Conservation (phyloP, 2,888 invertebrate genomes). For the Cataglyphis altisquamis region DNA sequence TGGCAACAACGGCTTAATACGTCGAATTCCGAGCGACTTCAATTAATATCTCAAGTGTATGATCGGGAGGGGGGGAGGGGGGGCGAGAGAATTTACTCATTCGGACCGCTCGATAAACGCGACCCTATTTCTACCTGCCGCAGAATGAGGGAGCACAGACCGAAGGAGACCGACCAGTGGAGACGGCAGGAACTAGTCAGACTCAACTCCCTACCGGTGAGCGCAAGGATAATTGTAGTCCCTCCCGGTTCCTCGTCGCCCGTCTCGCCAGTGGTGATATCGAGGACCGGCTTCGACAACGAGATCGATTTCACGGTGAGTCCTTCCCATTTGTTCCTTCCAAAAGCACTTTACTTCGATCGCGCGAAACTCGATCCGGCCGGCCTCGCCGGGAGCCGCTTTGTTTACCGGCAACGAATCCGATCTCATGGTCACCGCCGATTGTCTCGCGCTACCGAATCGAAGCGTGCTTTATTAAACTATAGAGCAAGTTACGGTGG, state of each 20-base stretch:
- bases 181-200: conserved; percentile 74
- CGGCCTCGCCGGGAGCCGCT: not conserved
- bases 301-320: conserved; percentile 80
- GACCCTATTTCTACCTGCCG: conserved; percentile 29
- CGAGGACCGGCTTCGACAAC: conserved; percentile 67
- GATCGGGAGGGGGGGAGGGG: conserved; percentile 32
- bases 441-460: conserved; percentile 45
- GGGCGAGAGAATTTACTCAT: conserved; percentile 58
- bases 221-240: conserved; percentile 78
- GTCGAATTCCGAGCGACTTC: conserved; percentile 35
- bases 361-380: conserved; percentile 22
- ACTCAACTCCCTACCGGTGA: conserved; percentile 78
- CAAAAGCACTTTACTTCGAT: conserved; percentile 41
- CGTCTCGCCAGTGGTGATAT: conserved; percentile 33
- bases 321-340: conserved; percentile 42
- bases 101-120: conserved; percentile 44
- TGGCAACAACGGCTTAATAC: conserved; percentile 9
- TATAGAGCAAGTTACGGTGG: conserved; percentile 17
- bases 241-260: conserved; percentile 47
- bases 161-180: conserved; percentile 58
- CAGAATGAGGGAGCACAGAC: conserved; percentile 57
- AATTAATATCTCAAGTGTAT: conserved; percentile 58
- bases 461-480: conserved; percentile 41
- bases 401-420: conserved; percentile 39
- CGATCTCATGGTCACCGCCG: conserved; percentile 24